phyloP scores from a whole-genome alignment of 2,888 invertebrate genomes.

The Macrophya alboannulata region DNA sequence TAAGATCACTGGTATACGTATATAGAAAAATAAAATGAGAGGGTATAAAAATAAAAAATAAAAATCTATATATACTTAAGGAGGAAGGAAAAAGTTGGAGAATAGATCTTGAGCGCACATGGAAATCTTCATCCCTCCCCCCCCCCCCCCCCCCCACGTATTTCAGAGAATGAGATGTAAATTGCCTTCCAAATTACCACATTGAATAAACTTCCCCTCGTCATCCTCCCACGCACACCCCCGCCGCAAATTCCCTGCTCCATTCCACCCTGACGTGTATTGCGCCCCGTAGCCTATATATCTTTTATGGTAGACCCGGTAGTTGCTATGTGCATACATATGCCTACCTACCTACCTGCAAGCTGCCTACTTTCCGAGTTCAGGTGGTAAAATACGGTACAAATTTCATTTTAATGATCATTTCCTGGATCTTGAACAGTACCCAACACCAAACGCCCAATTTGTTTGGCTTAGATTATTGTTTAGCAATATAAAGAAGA shows the following conservation, averaged over 20 bases:
- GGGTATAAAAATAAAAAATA: slow-evolving; percentile 18
- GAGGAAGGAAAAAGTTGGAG: slow-evolving; percentile 4
- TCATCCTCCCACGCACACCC: slow-evolving; percentile 35
- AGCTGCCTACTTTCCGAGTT: background rate
- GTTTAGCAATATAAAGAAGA: background rate
- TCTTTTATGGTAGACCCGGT: slow-evolving; percentile 24
- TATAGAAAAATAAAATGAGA: slow-evolving; percentile 12
- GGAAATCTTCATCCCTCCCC: slow-evolving; percentile 47
- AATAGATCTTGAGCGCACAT: slow-evolving; percentile 41
- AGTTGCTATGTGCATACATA: slow-evolving; percentile 23
- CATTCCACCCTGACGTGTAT: slow-evolving; percentile 47
- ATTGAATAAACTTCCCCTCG: slow-evolving; percentile 59
- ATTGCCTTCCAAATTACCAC: slow-evolving; percentile 57
- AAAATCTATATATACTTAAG: background rate
- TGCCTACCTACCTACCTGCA: background rate
- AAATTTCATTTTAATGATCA: slow-evolving; percentile 56
- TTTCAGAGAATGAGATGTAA: slow-evolving; percentile 56
- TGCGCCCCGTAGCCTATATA: slow-evolving; percentile 17
- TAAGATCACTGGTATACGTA: background rate
- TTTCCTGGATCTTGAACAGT: background rate
- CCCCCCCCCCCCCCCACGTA: too few species aligned
- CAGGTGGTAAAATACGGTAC: background rate
- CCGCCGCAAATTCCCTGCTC: slow-evolving; percentile 45
- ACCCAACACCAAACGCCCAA: background rate
- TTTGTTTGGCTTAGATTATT: slow-evolving; percentile 9